Percentiles rank a stretch among this genome's conserved stretches.
Conservation (phyloP, 2,113 vertebrate genomes). For the Epinephelus cyanopodus region DNA sequence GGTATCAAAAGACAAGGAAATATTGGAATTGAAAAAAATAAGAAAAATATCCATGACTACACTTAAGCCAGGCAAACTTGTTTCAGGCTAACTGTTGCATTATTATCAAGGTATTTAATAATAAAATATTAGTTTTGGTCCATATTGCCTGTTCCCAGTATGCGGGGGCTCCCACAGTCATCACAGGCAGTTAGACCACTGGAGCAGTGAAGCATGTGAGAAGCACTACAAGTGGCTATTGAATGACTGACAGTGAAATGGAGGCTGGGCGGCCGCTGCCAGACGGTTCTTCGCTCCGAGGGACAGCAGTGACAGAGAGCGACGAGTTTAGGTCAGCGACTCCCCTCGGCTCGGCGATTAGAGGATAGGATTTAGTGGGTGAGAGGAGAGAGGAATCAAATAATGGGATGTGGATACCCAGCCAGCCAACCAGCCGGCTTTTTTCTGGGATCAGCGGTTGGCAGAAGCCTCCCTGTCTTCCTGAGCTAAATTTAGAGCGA, state of each 20-base stretch:
- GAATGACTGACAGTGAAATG: constrained; percentile 55
- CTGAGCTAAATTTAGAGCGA: constrained; percentile 77
- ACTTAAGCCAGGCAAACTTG: not conserved
- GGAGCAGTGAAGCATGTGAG: constrained; percentile 18
- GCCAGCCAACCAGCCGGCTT: constrained; percentile 31
- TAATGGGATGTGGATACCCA: constrained; percentile 44
- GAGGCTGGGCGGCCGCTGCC: constrained; percentile 33
- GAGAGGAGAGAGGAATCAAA: constrained; percentile 39
- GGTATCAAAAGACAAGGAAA: too few relatives aligned
- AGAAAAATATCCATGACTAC: not conserved
- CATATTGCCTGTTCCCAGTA: not conserved
- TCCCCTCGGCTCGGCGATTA: constrained; percentile 11
- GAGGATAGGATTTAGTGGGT: constrained; percentile 23
- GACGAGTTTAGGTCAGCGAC: constrained; percentile 40
- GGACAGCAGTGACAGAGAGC: constrained; percentile 25
- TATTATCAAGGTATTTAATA: not conserved
- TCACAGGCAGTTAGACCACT: not conserved
- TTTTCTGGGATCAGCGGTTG: constrained; percentile 37
- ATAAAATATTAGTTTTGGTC: not conserved
- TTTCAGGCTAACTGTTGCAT: not conserved
- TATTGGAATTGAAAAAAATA: too few relatives aligned
- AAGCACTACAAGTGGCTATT: constrained; percentile 42
- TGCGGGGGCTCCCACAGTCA: not conserved
- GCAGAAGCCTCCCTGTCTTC: constrained; percentile 52
- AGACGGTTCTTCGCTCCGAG: constrained; percentile 37